A percentile compares a stretch with the other conserved stretches of the same genome.
Conservation (phyloP, 2,113 vertebrate species). For the Tachycineta bicolor region DNA sequence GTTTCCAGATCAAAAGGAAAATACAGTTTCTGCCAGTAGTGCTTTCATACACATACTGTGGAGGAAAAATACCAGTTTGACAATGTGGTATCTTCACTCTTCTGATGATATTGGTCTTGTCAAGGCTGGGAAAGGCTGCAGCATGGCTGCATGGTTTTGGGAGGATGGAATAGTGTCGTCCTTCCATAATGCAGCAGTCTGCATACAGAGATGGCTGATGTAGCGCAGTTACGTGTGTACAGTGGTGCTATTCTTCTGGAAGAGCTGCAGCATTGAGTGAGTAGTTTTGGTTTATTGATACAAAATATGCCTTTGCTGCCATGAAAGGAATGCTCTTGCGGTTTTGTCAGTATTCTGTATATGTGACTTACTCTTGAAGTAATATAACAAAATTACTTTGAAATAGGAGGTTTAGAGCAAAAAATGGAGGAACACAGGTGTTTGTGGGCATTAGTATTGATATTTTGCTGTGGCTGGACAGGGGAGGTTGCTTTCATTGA, state of each 20-base stretch:
- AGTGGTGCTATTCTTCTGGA: not conserved
- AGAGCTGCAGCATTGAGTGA: not conserved
- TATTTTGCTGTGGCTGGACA: not conserved
- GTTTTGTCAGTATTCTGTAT: not conserved
- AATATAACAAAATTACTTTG: not conserved
- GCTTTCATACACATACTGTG: not conserved
- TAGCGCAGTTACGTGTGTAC: rapidly evolving
- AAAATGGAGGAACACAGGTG: not conserved
- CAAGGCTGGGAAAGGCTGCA: not conserved
- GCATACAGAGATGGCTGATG: not conserved
- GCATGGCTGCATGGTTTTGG: not conserved
- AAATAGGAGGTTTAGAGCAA: not conserved
- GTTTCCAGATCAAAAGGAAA: constrained; percentile 12
- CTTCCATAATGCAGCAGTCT: not conserved
- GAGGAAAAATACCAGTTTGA: not conserved
- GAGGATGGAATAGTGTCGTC: not conserved
- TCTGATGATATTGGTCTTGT: not conserved
- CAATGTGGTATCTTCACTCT: not conserved
- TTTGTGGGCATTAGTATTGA: not conserved
- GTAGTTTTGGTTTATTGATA: not conserved
- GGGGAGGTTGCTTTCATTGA: not conserved
- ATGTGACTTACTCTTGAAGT: not conserved
- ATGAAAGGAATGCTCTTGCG: not conserved
- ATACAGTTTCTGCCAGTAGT: not conserved
- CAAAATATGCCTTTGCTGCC: not conserved